Evolutionary conservation across 2,113 vertebrate genomes (phyloP), one percentile per base, ranked within the genome.

Genomic region (Cranoglanis bouderius): DNA sequence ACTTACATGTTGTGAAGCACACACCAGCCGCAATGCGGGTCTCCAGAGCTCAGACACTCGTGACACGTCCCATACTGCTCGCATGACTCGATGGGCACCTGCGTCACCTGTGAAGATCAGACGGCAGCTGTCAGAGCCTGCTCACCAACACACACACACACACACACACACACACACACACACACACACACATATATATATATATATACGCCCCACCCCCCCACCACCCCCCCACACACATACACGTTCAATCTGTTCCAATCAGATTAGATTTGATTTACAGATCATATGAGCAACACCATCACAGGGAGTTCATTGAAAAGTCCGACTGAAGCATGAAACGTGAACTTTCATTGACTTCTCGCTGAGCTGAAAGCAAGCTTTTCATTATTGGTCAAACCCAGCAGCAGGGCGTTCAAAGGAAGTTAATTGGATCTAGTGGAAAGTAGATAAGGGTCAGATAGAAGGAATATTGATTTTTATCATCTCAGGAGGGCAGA

Each of bases 1-100:
- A 99, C 98, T 99, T 93, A 99, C 98, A 96, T 97, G 93, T 98
- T 98, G 90, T 99, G 98, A 83, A 99, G 97, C 7, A 97, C 95
- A 92, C 98, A 99, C 98, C 98, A 99, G 92, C 98, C 98, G 0
- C 98, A 99, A 94, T 99, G 98, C 1, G 98, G 98, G 89, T 99
- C 98, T 13, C 98, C 98, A 0, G 98, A 99, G 93, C 98, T 99
- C 93, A 99, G 94, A 87, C 98, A 99, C 94, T 99, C 97, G 35
- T 96, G 96, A 63, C 98, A 99, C 3, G 97, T 99, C 2, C 95
- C 97, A 81, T 99, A 99, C 95, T 99, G 98, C 92, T 98, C 97
- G 3, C 98, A 99, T 0, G 97, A 97, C 93, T 99, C 98, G 86
- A 99, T 97, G 0, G 98, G 98, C 87, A 99, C 97, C 86, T 97